Evolutionary conservation across 1,140 invertebrate species (phyloP), one percentile per base, ranked within the genome.

Genomic region (Amphibalanus amphitrite): DNA sequence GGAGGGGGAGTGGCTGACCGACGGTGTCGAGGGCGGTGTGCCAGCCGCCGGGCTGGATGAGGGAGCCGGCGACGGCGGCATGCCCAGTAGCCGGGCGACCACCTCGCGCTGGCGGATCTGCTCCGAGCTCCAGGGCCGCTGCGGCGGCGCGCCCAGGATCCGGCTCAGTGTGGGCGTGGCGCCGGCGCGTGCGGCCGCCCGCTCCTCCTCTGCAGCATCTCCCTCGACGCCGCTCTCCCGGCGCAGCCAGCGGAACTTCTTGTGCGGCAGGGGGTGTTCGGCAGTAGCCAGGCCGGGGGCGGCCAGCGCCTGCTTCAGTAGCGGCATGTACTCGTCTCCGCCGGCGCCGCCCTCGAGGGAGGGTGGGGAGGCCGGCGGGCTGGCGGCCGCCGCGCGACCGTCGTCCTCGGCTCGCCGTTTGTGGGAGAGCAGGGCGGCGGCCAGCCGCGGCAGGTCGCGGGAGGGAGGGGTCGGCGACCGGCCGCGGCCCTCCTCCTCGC

Each of bases 201-300:
- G 23, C 26, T 65, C 65, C n/a, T 67, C 65, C n/a, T 67, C 65
- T 20, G 10, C 47, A 1, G 17, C 47, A 1, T 13, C 47, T 10
- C 23, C 23, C 47, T 59, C 47, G 6, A 13, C 10, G 6, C 47
- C 20, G 47, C 47, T 59, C 47, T 72, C 72, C 29, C 75, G 71
- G 70, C 76, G 75, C 67, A 74, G 70, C 71, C 78, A 77, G 4
- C 92, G 85, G 84, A 95, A 95, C 79, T 95, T 95, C 80, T 95
- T 95, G 83, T 95, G 93, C 67, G 92, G 91, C 77, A 93, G 91
- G 82, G 94, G 95, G 0, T 92, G 91, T 80, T 94, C 47, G 17
- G 47, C 20, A 20, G 47, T 23, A 20, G 47, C 47, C 47, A 59
- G 47, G 6, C 47, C 47, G 47, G 47, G 47, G 10, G 47, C 47